Percentiles rank a stretch among this genome's conserved stretches.
Conservation (phyloP, 2,888 invertebrate species). For the Cheiracanthium punctorium region DNA sequence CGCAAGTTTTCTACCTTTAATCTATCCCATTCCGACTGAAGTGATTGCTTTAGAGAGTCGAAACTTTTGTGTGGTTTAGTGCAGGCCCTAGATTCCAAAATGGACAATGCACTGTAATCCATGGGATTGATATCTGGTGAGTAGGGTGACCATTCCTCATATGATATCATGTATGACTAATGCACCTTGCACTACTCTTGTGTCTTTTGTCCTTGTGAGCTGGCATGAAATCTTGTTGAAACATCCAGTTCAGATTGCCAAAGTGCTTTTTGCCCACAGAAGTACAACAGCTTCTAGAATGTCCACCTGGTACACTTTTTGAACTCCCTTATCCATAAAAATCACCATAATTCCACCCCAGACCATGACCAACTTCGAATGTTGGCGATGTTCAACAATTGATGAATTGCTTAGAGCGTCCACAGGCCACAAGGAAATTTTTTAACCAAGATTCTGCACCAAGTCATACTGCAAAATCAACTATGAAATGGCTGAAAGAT, state of each 20-base stretch:
- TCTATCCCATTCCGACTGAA: background rate
- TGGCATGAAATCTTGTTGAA: background rate
- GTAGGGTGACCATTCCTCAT: background rate
- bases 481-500: too few species aligned
- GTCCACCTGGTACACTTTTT: background rate
- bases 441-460: too few species aligned
- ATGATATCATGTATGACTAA: background rate
- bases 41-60: background rate
- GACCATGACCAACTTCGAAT: background rate
- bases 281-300: conserved; percentile 3
- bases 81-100: background rate
- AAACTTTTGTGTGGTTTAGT: background rate
- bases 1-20: background rate
- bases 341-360: background rate
- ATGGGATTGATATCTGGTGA: background rate
- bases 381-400: conserved; percentile 12
- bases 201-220: background rate
- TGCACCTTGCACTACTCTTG: background rate
- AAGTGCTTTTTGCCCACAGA: background rate
- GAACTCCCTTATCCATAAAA: conserved; percentile 5
- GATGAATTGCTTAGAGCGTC: background rate
- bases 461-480: too few species aligned
- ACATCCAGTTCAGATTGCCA: background rate
- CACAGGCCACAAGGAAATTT: too few species aligned
- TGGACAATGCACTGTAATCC: background rate